Conservation (phyloP, 2,888 invertebrate species). For the Boloria selene region DNA sequence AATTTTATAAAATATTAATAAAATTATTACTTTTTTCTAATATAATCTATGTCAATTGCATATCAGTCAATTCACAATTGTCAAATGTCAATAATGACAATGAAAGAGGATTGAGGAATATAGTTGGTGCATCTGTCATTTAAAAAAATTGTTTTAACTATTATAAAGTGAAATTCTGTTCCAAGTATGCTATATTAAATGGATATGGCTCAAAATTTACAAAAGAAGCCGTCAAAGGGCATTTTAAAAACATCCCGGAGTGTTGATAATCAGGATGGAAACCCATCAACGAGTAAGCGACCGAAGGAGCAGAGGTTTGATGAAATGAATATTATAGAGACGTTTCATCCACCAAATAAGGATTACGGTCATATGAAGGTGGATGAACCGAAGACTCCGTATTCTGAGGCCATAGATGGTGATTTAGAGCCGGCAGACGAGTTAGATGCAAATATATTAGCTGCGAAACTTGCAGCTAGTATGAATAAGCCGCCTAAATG, state of each 20-base stretch:
- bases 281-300: slow-evolving; percentile 72
- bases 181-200: slow-evolving; percentile 50
- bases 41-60: slow-evolving; percentile 9
- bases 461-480: slow-evolving; percentile 86
- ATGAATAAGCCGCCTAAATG: slow-evolving; percentile 78
- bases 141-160: slow-evolving; percentile 28
- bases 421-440: slow-evolving; percentile 83
- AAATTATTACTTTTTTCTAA: background rate
- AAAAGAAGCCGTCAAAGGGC: slow-evolving; percentile 93
- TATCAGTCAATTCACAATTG: background rate
- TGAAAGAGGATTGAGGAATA: slow-evolving; percentile 7
- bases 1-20: no score
- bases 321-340: slow-evolving; percentile 99
- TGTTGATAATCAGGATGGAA: slow-evolving; percentile 87
- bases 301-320: slow-evolving; percentile 93
- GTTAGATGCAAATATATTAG: slow-evolving; percentile 87
- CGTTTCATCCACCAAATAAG: slow-evolving; percentile 98
- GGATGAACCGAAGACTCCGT: slow-evolving; percentile 98
- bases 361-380: slow-evolving; percentile 99
- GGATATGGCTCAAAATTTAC: slow-evolving; percentile 89
- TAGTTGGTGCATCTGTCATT: slow-evolving; percentile 30
- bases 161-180: slow-evolving; percentile 24
- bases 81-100: no score
- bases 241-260: slow-evolving; percentile 96
- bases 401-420: slow-evolving; percentile 83